Conservation (phyloP, 2,113 vertebrate species). For the Struthio camelus region DNA sequence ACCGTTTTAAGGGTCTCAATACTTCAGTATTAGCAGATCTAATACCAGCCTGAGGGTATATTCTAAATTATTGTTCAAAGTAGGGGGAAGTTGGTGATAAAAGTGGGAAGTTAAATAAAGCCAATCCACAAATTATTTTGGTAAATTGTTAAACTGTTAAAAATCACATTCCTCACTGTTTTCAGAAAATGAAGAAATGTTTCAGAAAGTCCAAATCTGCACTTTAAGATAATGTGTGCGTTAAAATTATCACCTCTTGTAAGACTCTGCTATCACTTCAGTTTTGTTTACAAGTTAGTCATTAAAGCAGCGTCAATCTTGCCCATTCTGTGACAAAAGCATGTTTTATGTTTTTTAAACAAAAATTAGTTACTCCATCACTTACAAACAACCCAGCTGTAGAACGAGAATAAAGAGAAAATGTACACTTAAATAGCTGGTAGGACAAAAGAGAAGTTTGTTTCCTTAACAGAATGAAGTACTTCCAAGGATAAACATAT, state of each 20-base stretch:
- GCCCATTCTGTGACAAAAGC: not conserved
- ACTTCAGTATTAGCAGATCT: not conserved
- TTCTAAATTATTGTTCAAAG: not conserved
- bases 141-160: not conserved
- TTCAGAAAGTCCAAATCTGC: not conserved
- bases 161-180: not conserved
- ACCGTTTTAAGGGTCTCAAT: not conserved
- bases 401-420: not conserved
- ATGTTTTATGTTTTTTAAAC: not conserved
- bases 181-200: not conserved
- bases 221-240: not conserved
- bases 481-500: not conserved
- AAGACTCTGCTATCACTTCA: not conserved
- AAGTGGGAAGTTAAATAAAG: not conserved
- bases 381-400: not conserved
- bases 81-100: not conserved
- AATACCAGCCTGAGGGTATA: not conserved
- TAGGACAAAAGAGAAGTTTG: not conserved
- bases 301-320: not conserved
- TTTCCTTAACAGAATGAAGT: not conserved
- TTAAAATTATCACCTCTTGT: not conserved
- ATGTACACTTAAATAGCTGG: not conserved
- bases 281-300: not conserved
- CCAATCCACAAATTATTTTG: not conserved
- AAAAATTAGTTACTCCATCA: not conserved